Evolutionary conservation across 2,888 invertebrate genomes (phyloP), one percentile per base, ranked within the genome.

Genomic region (Myopa tessellatipennis): DNA sequence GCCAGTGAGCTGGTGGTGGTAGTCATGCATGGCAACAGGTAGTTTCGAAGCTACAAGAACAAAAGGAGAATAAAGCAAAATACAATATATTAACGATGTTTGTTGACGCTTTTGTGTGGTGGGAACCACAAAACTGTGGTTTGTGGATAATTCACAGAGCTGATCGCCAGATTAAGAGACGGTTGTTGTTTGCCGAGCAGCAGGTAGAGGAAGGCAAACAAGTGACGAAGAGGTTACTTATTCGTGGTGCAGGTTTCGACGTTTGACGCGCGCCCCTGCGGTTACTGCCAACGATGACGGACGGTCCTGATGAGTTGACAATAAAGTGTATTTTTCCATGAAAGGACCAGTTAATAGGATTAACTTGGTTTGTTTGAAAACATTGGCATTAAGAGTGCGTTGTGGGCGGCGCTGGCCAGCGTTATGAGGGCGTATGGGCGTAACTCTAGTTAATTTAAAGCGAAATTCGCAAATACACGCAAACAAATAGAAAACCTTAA

Each of bases 31-130:
- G 82, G 85, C 89, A 18, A 70, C 91, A 83, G 91, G 89, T 86
- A 94, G 90, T 89, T 94, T 94, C 80, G 93, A 91, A 82, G 90
- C 94, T 94, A 91, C 77, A 92, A 91, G 74, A 50, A 36, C 55
- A 75, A 61, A 58, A 63, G 18, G 16, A 73, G 10, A 61, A 50
- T 18, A 14, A 7, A 50, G 16, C 5, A 65, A 36, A 6, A 65
- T 26, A 61, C 61, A n/a, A 26, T 26, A 26, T 61, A 26, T 61
- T 60, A 60, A 16, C 10, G 12, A 34, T 14, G 38, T 65, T 65
- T 36, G 34, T 65, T 10, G 14, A 38, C 34, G 36, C 18, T 65
- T 65, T 50, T n/a, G n/a, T n/a, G n/a, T n/a, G n/a, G n/a, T n/a
- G n/a, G n/a, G n/a, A n/a, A n/a, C n/a, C n/a, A n/a, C n/a, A n/a